A percentile compares a stretch with the other conserved stretches of the same genome.
Conservation (phyloP, 2,797 vertebrate genomes). For the Lerista edwardsae region DNA sequence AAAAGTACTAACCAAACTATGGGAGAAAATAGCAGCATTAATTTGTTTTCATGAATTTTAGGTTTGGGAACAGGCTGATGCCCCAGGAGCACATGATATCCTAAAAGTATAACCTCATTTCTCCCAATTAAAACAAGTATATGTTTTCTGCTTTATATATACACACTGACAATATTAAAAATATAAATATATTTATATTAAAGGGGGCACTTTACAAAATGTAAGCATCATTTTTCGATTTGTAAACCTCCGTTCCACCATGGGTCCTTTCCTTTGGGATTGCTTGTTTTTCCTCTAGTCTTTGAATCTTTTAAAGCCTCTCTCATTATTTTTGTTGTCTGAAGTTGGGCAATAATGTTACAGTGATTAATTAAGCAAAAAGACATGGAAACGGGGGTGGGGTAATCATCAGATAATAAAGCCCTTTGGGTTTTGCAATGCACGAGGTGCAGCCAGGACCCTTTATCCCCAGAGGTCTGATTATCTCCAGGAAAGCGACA, state of each 20-base stretch:
- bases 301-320: conserved; percentile 80
- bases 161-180: conserved; percentile 71
- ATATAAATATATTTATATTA: conserved; percentile 75
- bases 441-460: conserved; percentile 74
- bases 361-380: conserved; percentile 85
- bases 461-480: conserved; percentile 77
- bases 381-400: conserved; percentile 74
- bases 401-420: conserved; percentile 81
- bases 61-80: not conserved
- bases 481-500: conserved; percentile 78
- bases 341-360: conserved; percentile 80
- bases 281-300: conserved; percentile 76
- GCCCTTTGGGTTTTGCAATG: conserved; percentile 73
- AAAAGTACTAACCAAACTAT: conserved; percentile 2
- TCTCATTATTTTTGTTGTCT: conserved; percentile 85
- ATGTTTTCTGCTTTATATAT: conserved; percentile 60
- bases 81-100: conserved; percentile 1
- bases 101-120: conserved; percentile 44
- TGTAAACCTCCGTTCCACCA: conserved; percentile 73
- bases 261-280: conserved; percentile 75
- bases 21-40: not conserved
- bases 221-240: conserved; percentile 73
- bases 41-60: not conserved
- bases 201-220: conserved; percentile 71
- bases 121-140: conserved; percentile 57